Evolutionary conservation across 1,140 invertebrate species (phyloP).

Genomic region (Lasioglossum albipes): DNA sequence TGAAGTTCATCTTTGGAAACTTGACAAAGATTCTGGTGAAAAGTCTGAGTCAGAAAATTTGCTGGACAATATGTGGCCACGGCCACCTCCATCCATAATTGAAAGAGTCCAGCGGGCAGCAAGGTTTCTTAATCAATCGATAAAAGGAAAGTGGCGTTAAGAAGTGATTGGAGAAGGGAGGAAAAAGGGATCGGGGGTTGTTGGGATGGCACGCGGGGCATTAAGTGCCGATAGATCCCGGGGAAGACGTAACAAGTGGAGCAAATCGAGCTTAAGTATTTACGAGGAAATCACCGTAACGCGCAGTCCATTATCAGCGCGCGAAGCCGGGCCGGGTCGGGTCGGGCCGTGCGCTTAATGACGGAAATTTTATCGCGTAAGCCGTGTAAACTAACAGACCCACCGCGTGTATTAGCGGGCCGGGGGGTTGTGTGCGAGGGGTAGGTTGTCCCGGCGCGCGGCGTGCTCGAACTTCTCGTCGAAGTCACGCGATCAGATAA

Average conservation of each 20-base stretch:
- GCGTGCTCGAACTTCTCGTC: constrained; percentile 62
- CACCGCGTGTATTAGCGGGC: constrained; percentile 28
- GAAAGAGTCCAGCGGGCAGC: no score
- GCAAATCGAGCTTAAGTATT: constrained; percentile 47
- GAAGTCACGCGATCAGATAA: constrained; percentile 74
- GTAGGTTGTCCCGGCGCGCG: constrained; percentile 37
- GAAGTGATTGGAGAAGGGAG: neutral
- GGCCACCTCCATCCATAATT: neutral
- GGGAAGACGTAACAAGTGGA: constrained; percentile 49
- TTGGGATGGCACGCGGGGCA: neutral
- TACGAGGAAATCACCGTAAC: constrained; percentile 44
- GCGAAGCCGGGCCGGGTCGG: neutral
- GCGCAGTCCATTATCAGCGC: constrained; percentile 34
- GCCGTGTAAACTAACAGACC: constrained; percentile 57
- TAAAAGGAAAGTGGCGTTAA: neutral
- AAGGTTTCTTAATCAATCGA: no score
- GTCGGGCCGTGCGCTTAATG: constrained; percentile 40
- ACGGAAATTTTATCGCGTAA: constrained; percentile 64
- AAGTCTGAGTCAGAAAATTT: no score
- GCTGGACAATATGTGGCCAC: no score
- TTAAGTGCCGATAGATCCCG: neutral
- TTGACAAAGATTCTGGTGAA: no score
- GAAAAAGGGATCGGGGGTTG: neutral
- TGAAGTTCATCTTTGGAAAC: no score
- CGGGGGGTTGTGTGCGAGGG: constrained; percentile 11